These are phyloP conservation scores for Hydrotaea diabolus DNA, from an alignment of 2,888 invertebrate species.

Conservation along the genomic window DNA sequence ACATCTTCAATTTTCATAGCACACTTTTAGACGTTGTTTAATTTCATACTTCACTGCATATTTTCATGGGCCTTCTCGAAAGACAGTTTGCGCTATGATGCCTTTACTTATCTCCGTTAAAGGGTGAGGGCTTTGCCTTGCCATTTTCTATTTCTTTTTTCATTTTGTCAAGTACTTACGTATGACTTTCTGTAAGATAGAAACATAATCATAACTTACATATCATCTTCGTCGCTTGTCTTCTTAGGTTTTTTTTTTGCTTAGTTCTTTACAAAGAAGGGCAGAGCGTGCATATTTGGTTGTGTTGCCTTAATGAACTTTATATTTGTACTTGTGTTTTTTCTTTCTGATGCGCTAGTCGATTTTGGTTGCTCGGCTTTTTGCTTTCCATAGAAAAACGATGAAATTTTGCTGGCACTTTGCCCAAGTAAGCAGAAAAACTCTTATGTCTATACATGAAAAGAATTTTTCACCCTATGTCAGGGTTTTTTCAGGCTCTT, in stretches of 20 bases:
- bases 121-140: not conserved
- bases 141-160: not conserved
- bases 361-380: not conserved
- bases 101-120: not conserved
- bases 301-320: slow-evolving; percentile 62
- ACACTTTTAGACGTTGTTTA: slow-evolving; percentile 75
- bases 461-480: slow-evolving; percentile 6
- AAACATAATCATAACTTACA: slow-evolving; percentile 66
- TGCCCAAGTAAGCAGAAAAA: slow-evolving; percentile 67
- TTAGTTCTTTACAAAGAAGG: not conserved
- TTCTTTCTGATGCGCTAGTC: not conserved
- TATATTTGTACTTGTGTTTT: slow-evolving; percentile 56
- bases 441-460: slow-evolving; percentile 26
- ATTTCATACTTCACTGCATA: slow-evolving; percentile 78
- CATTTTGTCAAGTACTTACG: not conserved
- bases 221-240: slow-evolving; percentile 51
- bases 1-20: slow-evolving; percentile 45
- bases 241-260: slow-evolving; percentile 21
- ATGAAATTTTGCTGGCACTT: slow-evolving; percentile 66
- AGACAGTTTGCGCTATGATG: slow-evolving; percentile 42
- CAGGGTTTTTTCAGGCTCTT: not conserved
- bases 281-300: not conserved
- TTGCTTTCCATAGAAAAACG: slow-evolving; percentile 7
- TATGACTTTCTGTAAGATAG: slow-evolving; percentile 55
- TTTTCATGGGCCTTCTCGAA: slow-evolving; percentile 68